Conservation (phyloP, 1,140 invertebrate species). For the Vanessa tameamea region DNA sequence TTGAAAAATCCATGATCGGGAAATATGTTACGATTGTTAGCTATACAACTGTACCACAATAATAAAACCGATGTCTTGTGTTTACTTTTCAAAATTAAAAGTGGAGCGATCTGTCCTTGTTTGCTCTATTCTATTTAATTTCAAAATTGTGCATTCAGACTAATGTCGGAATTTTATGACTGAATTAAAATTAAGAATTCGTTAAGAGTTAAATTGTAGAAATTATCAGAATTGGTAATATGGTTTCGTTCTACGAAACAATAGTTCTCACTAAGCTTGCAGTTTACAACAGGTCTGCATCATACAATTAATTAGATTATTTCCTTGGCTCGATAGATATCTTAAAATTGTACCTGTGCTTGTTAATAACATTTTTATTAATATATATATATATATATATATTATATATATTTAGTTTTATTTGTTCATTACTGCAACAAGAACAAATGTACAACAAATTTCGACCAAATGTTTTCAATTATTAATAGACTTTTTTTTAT, state of each 20-base stretch:
- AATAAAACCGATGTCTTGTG: not conserved
- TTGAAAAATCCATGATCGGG: slow-evolving; percentile 6
- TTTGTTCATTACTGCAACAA: not conserved
- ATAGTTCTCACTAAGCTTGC: not conserved
- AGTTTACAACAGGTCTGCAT: not conserved
- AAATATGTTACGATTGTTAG: not conserved
- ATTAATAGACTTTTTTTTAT: not conserved
- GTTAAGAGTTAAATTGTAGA: not conserved
- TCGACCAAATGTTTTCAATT: not conserved
- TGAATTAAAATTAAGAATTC: not conserved
- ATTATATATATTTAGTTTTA: not conserved
- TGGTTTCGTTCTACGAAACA: too few relatives aligned
- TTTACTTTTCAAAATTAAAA: not conserved
- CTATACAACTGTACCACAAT: not conserved
- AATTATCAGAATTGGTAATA: not conserved
- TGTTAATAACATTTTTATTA: not conserved
- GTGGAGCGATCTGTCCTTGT: slow-evolving; percentile 6
- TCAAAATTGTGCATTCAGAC: slow-evolving; percentile 14
- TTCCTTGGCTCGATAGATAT: not conserved
- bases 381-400: not conserved
- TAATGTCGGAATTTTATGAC: not conserved
- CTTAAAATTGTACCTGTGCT: not conserved
- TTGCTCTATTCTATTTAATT: slow-evolving; percentile 14
- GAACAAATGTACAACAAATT: not conserved
- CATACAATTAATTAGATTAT: not conserved